A percentile compares a stretch with the other conserved stretches of the same genome.
Conservation (phyloP, 2,888 invertebrate species). For the Ametastegia equiseti region DNA sequence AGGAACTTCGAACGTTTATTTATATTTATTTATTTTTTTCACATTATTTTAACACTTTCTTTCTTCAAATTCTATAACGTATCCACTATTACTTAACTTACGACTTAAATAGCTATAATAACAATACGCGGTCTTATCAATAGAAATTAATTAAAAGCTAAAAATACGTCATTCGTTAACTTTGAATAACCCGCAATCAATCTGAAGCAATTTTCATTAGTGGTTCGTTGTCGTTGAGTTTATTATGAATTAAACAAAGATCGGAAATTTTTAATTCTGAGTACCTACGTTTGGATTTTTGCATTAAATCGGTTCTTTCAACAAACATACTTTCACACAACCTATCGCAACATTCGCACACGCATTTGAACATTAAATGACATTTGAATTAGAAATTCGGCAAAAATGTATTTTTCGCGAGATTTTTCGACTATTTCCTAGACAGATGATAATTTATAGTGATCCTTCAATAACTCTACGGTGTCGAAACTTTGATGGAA, state of each 20-base stretch:
- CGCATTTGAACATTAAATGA: conserved; percentile 5
- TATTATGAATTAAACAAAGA: neutral
- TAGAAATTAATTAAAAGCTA: neutral
- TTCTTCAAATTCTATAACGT: neutral
- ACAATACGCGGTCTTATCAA: neutral
- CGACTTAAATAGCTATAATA: neutral
- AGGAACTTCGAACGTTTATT: conserved; percentile 7
- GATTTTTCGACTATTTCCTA: neutral
- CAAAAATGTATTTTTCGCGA: neutral
- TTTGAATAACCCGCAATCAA: neutral
- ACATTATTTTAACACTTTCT: conserved; percentile 14
- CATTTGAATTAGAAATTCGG: neutral
- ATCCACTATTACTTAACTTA: conserved; percentile 22
- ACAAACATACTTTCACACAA: conserved; percentile 23
- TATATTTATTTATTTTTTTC: neutral
- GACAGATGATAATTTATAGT: neutral
- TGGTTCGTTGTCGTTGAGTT: neutral
- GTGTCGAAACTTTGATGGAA: neutral
- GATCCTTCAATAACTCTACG: neutral
- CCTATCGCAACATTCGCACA: neutral
- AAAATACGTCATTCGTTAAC: neutral
- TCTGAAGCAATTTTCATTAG: neutral
- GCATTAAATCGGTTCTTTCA: neutral
- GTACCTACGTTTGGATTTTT: neutral
- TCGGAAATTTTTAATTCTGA: neutral